Base-by-base conservation (phyloP, 2,797 vertebrate species). In the Manis pentadactyla region DNA sequence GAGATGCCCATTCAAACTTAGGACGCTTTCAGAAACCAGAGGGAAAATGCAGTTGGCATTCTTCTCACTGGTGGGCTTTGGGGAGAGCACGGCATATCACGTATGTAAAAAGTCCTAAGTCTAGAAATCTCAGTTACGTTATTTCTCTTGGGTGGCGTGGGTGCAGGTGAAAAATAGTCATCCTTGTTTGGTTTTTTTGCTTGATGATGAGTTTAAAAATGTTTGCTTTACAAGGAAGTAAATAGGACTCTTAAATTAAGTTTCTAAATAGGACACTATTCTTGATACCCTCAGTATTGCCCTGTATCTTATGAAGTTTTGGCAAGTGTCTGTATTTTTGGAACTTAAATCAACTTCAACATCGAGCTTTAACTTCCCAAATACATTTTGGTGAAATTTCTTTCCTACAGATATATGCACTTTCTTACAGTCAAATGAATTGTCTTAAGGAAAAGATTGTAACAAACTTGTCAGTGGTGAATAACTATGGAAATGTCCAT, bases 201-300 rank as follows among this genome's bases (percentile, higher is more conserved):
- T 95, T 78, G 31, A 39, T 81, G 91, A 59, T 69, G 7, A 23
- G 57, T 68, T 74, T 87, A 90, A n/a, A 68, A 91, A 46, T 31
- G 13, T 63, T 90, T 94, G 34, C 4, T 95, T 77, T 61, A 63
- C 79, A 68, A 92, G 57, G 29, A 83, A 85, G 10, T 37, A 37
- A 96, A 37, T 6, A 64, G 39, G 12, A 69, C 7, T 69, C 57
- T 46, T 46, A 63, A 71, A 31, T 79, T 69, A 49, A 34, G 8
- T 84, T 91, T 96, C 59, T 82, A 51, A 73, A 79, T 69, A 86
- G 61, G 49, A 75, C 11, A 61, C 5, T 86, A n/a, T n/a, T 73
- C 0, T 39, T 53, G 57, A 71, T 1, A 55, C 37, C 61, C 23
- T 64, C 2, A 7, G 2, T 49, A 0, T 74, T 92, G 13, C 9